Base-by-base conservation (phyloP, 1,140 invertebrate species). In the Eumeta japonica region DNA sequence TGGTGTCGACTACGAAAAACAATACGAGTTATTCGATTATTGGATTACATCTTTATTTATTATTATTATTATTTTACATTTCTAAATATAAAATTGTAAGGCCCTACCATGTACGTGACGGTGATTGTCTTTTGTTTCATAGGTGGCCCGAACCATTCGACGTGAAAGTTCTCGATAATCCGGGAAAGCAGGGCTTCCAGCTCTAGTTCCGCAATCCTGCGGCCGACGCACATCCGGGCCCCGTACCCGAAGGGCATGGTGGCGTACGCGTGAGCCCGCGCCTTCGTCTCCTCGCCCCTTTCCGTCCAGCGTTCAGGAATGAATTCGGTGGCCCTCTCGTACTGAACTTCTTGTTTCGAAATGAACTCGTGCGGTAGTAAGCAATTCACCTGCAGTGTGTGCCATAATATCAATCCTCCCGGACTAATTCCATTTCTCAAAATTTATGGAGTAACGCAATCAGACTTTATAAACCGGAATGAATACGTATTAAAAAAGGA, bases 141-240 rank as follows among this genome's bases (percentile, higher is more conserved):
- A 2, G 62, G 57, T 9, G 50, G 53, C 10, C 74, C 74, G 13
- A 76, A 58, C 71, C 79, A 83, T 17, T 78, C 74, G 2, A 82
- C 52, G 13, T 76, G 44, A 45, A 81, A 83, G 43, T 81, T 77
- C 29, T 79, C 63, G 19, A 82, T 63, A 16, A 86, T 58, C 52
- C 81, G 78, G n/a, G 79, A 60, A 3, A 86, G 40, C 19, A 82
- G 77, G 13, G 85, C 72, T 55, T 85, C 80, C 34, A 89, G 54
- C 57, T 88, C 84, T 50, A 88, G 73, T 54, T 87, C 82, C 2
- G 87, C 87, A 46, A 90, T 81, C 35, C 88, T 67, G 42, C 82
- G 79, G 37, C 79, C 71, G 33, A 80, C 73, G 43, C 80, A 82
- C 34, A 66, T 76, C 7, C 83, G 59, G 3, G 77, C 74, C 10